Conservation (phyloP, 2,113 vertebrate species). For the Rhizomys pruinosus region DNA sequence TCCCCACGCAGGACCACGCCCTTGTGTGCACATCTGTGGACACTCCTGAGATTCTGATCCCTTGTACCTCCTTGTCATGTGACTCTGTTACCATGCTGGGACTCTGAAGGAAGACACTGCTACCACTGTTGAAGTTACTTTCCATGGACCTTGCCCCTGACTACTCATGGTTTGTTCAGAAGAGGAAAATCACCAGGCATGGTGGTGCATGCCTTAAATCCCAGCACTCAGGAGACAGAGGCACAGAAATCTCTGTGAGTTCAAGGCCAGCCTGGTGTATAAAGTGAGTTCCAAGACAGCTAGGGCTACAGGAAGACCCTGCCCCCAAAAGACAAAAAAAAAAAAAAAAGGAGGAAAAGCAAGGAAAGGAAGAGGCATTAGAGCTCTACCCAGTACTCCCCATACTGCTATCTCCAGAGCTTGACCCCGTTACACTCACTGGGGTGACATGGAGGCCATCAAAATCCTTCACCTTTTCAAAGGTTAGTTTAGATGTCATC, state of each 20-base stretch:
- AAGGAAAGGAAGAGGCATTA: not conserved
- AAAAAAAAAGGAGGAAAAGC: no score
- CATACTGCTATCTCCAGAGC: not conserved
- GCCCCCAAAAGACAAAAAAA: no score
- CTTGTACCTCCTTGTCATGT: not conserved
- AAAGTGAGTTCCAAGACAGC: no score
- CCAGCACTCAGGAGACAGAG: no score
- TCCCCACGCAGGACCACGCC: not conserved
- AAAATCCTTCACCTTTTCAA: conserved; percentile 32
- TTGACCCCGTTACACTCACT: not conserved
- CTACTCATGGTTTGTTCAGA: not conserved
- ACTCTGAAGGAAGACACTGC: not conserved
- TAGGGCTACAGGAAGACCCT: no score
- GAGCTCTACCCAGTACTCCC: no score
- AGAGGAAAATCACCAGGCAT: no score
- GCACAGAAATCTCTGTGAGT: no score
- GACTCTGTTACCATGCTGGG: not conserved
- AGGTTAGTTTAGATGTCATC: not conserved
- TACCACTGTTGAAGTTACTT: not conserved
- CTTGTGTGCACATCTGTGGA: no score
- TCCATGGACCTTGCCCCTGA: not conserved
- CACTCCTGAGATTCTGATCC: not conserved
- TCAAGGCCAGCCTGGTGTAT: no score
- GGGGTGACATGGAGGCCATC: not conserved
- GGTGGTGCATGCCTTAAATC: no score